These are phyloP conservation scores for Alitta virens DNA, from an alignment of 2,888 invertebrate species.

Conservation along the genomic window DNA sequence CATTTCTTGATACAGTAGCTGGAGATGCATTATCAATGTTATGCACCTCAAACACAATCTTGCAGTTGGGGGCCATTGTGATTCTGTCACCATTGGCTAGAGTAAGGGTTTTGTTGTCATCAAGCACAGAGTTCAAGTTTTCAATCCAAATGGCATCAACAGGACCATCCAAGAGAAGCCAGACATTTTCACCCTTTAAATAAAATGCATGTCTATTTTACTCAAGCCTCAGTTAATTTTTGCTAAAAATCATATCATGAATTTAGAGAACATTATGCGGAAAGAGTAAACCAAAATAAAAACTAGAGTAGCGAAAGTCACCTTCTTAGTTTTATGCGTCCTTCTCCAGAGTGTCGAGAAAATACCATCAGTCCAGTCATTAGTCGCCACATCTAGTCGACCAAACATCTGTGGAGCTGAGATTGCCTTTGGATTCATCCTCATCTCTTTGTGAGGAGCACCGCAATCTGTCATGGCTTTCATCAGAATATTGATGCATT, in stretches of 20 bases:
- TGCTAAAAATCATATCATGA: too few relatives aligned
- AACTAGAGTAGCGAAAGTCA: too few relatives aligned
- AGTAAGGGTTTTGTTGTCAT: slow-evolving; percentile 59
- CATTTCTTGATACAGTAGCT: slow-evolving; percentile 58
- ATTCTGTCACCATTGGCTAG: slow-evolving; percentile 59
- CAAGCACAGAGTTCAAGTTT: slow-evolving; percentile 59
- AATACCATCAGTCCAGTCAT: slow-evolving; percentile 98
- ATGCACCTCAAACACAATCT: slow-evolving; percentile 59
- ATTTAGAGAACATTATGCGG: too few relatives aligned
- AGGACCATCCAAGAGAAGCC: slow-evolving; percentile 57
- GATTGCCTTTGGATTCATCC: slow-evolving; percentile 98
- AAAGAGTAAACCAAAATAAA: too few relatives aligned
- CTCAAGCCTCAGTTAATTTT: too few relatives aligned
- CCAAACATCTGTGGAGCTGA: slow-evolving; percentile 98
- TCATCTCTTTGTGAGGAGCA: slow-evolving; percentile 85
- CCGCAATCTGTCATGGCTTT: slow-evolving; percentile 80
- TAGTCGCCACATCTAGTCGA: slow-evolving; percentile 91
- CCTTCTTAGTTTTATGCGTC: slow-evolving; percentile 82
- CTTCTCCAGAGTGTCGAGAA: slow-evolving; percentile 96
- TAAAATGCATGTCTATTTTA: too few relatives aligned
- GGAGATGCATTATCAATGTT: slow-evolving; percentile 59
- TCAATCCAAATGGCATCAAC: slow-evolving; percentile 60
- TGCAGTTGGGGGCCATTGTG: slow-evolving; percentile 57
- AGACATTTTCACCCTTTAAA: slow-evolving; percentile 54
- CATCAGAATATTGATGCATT: slow-evolving; percentile 71